These are phyloP conservation scores for Ispidina picta DNA, from an alignment of 2,797 vertebrate species.

Conservation along the genomic window DNA sequence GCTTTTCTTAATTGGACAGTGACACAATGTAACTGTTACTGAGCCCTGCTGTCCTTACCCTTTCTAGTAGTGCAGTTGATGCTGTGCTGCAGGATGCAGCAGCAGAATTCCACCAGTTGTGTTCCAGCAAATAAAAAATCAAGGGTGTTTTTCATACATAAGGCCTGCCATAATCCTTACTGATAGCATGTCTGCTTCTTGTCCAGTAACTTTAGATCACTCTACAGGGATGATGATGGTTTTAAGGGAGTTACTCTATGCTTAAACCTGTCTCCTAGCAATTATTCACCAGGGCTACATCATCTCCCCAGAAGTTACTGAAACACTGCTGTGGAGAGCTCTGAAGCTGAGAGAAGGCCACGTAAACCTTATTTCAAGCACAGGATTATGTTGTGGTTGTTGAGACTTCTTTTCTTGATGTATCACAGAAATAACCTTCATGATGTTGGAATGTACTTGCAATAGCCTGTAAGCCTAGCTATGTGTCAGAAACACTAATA, in stretches of 20 bases:
- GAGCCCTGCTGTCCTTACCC: background rate
- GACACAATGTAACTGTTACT: slow-evolving; percentile 34
- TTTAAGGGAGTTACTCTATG: background rate
- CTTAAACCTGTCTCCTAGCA: background rate
- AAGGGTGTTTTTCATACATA: background rate
- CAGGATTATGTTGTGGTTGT: background rate
- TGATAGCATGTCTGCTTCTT: background rate
- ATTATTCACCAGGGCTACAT: background rate
- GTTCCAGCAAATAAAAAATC: background rate
- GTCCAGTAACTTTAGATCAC: background rate
- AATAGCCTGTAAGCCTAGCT: background rate
- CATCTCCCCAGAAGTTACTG: background rate
- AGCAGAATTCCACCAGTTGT: background rate
- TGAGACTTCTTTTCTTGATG: background rate
- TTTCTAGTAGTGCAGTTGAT: background rate
- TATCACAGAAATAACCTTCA: background rate
- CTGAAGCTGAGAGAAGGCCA: background rate
- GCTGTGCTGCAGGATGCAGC: background rate
- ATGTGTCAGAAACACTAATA: background rate
- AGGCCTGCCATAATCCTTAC: background rate
- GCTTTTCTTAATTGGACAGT: slow-evolving; percentile 57
- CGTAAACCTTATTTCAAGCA: background rate
- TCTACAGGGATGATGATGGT: background rate
- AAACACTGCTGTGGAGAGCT: background rate
- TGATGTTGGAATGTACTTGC: background rate